phyloP scores from a whole-genome alignment of 2,888 invertebrate genomes.

The Drosophila parthenogenetica region DNA sequence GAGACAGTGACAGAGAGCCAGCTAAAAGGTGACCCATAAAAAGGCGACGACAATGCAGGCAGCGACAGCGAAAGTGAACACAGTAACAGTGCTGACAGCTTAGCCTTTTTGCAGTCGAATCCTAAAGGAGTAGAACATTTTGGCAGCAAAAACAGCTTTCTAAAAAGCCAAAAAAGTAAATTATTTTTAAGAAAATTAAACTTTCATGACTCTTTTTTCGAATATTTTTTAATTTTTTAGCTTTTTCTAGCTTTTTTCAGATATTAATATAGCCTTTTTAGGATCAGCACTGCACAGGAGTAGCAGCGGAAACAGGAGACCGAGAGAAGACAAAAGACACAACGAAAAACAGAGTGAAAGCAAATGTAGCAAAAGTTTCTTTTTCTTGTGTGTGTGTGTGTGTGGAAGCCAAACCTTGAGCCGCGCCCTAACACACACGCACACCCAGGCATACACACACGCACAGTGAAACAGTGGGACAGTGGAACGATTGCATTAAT shows the following conservation, averaged over 20 bases:
- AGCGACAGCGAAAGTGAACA: conserved; percentile 74
- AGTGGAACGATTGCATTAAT: conserved; percentile 66
- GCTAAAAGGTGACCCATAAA: conserved; percentile 58
- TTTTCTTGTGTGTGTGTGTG: background rate
- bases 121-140: too few species aligned
- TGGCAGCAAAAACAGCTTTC: too few species aligned
- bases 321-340: conserved; percentile 15
- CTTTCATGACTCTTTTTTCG: too few species aligned
- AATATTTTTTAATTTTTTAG: too few species aligned
- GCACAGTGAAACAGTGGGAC: conserved; percentile 37
- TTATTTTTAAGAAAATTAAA: too few species aligned
- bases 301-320: conserved; percentile 27
- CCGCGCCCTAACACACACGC: conserved; percentile 50
- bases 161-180: too few species aligned
- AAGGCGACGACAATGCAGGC: conserved; percentile 41
- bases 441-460: conserved; percentile 24
- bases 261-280: too few species aligned
- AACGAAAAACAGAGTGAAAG: conserved; percentile 8
- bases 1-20: background rate
- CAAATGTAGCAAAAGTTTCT: conserved; percentile 2
- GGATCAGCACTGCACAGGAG: background rate
- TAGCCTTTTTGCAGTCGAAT: too few species aligned
- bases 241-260: too few species aligned
- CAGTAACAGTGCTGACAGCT: conserved; percentile 1
- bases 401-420: conserved; percentile 60